Evolutionary conservation across 2,113 vertebrate genomes (phyloP).

Genomic region (Marmota flaviventris): DNA sequence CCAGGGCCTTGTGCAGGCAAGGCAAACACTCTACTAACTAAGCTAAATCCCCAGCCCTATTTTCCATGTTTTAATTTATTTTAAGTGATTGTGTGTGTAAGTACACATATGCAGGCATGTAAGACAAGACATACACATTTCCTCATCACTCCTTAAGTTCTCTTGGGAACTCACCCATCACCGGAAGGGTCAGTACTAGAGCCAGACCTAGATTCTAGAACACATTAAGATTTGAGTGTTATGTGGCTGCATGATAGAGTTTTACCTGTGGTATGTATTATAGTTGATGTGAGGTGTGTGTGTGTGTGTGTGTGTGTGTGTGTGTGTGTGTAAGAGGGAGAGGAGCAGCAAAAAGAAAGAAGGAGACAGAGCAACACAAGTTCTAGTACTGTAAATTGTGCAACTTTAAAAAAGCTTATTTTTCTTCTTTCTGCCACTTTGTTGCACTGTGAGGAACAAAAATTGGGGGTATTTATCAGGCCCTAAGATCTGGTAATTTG

Average conservation of each 20-base stretch:
- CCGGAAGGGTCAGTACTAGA: neutral
- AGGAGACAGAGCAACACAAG: neutral
- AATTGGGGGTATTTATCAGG: conserved; percentile 62
- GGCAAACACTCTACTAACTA: no score
- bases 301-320: neutral
- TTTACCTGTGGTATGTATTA: neutral
- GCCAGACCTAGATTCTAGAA: neutral
- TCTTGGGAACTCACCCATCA: neutral
- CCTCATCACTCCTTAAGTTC: neutral
- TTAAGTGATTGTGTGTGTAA: neutral
- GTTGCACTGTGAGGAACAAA: neutral
- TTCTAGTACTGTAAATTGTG: neutral
- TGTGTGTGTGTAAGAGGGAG: neutral
- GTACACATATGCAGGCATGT: neutral
- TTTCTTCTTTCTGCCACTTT: conserved; percentile 36
- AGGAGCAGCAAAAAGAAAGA: neutral
- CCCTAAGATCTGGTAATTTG: conserved; percentile 43
- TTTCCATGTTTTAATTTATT: no score
- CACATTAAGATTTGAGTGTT: neutral
- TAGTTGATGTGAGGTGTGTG: neutral
- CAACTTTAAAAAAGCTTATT: conserved; percentile 40
- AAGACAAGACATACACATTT: neutral
- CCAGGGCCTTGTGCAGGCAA: no score
- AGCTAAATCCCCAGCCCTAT: no score
- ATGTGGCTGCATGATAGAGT: neutral